A percentile compares a stretch with the other conserved stretches of the same genome.
These are phyloP conservation scores for Lepidotrigona ventralis DNA, from an alignment of 1,140 invertebrate genomes.

Conservation along the genomic window DNA sequence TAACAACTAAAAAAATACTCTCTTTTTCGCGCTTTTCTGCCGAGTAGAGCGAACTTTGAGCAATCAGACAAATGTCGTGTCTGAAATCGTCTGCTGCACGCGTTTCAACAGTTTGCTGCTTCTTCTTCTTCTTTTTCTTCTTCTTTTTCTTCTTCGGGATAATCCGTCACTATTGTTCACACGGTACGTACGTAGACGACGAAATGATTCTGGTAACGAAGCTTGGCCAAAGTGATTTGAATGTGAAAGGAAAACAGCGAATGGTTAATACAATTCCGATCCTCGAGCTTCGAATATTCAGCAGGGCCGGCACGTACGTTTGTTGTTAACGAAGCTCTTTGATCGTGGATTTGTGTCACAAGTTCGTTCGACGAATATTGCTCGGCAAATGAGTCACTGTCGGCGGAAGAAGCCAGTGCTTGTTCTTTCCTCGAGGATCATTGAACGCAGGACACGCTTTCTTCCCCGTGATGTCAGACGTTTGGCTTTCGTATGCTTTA, in stretches of 20 bases:
- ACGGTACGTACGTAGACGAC: not conserved
- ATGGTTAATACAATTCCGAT: slow-evolving; percentile 31
- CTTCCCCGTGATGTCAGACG: not conserved
- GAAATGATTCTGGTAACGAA: slow-evolving; percentile 40
- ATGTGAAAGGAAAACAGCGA: slow-evolving; percentile 45
- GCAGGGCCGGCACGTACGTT: not conserved
- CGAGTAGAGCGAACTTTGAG: too few species aligned
- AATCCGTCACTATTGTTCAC: slow-evolving; percentile 19
- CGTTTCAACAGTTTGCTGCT: not conserved
- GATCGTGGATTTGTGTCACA: slow-evolving; percentile 37
- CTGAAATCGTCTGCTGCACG: too few species aligned
- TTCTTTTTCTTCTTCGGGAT: not conserved
- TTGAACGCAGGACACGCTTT: slow-evolving; percentile 26
- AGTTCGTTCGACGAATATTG: slow-evolving; percentile 4
- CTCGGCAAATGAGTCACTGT: not conserved
- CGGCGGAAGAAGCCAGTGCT: not conserved
- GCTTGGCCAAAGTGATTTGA: slow-evolving; percentile 44
- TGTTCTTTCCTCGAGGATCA: slow-evolving; percentile 12
- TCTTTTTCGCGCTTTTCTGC: too few species aligned
- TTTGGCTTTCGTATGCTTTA: not conserved
- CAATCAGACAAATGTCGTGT: too few species aligned
- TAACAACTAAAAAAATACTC: too few species aligned
- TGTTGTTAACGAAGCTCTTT: slow-evolving; percentile 43
- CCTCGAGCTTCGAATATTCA: slow-evolving; percentile 52
- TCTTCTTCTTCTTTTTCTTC: not conserved